Percentiles rank a stretch among this genome's conserved stretches.
phyloP scores from a whole-genome alignment of 2,888 invertebrate genomes.

The Machimus atricapillus region DNA sequence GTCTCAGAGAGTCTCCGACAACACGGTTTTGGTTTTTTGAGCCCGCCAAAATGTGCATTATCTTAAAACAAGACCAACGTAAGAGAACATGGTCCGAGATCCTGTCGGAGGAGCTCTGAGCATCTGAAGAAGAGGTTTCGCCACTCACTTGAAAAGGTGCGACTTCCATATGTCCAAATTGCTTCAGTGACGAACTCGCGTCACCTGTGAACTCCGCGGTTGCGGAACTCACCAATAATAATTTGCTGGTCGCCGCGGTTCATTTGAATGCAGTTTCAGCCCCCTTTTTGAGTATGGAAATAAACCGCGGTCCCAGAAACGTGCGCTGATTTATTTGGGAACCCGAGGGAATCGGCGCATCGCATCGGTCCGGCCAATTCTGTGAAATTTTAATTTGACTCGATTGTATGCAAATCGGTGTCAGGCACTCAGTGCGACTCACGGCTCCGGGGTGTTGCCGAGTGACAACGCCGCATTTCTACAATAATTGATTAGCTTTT shows the following conservation, averaged over 20 bases:
- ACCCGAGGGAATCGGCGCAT: constrained; percentile 7
- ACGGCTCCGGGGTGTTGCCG: constrained; percentile 26
- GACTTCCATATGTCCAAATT: constrained; percentile 7
- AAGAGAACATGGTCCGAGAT: background rate
- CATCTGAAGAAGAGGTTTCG: background rate
- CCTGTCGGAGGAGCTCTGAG: background rate
- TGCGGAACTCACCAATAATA: background rate
- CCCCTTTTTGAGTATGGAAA: constrained; percentile 17
- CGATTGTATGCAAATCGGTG: constrained; percentile 28
- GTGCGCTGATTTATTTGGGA: constrained; percentile 34
- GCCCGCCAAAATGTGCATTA: constrained; percentile 14
- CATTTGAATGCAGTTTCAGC: constrained; percentile 29
- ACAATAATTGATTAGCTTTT: constrained; percentile 30
- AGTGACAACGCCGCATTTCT: constrained; percentile 23
- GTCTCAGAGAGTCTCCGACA: background rate
- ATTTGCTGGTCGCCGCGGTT: background rate
- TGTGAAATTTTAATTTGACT: constrained; percentile 36
- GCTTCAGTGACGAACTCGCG: background rate
- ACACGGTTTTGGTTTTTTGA: constrained; percentile 20
- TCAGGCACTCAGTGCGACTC: background rate
- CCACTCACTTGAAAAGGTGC: background rate
- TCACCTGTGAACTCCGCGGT: constrained; percentile 5
- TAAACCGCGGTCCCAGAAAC: constrained; percentile 10
- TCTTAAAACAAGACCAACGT: background rate
- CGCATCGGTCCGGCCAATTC: constrained; percentile 21